phyloP scores from a whole-genome alignment of 2,888 invertebrate genomes.

The Cetonia aurata region DNA sequence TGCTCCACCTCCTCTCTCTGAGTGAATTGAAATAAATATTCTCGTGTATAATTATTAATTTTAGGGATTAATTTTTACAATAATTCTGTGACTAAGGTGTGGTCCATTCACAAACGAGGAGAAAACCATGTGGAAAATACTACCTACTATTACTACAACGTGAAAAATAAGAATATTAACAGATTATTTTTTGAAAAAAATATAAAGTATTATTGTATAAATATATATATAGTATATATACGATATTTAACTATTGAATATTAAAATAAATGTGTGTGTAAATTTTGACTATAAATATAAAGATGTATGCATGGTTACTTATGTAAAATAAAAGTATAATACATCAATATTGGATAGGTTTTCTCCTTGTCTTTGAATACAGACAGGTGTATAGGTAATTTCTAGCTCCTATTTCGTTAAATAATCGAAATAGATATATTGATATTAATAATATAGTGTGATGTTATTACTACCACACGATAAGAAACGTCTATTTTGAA shows the following conservation, averaged over 20 bases:
- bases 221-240: constrained; percentile 59
- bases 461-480: too few species aligned
- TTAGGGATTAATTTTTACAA: constrained; percentile 67
- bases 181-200: constrained; percentile 67
- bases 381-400: constrained; percentile 59
- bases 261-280: constrained; percentile 61
- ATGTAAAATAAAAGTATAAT: constrained; percentile 53
- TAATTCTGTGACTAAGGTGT: constrained; percentile 66
- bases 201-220: constrained; percentile 55
- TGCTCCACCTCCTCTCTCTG: not conserved
- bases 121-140: constrained; percentile 57
- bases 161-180: constrained; percentile 56
- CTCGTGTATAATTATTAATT: constrained; percentile 54
- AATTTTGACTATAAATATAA: constrained; percentile 59
- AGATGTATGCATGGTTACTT: constrained; percentile 64
- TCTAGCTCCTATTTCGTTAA: too few species aligned
- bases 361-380: constrained; percentile 67
- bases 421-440: constrained; percentile 14
- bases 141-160: constrained; percentile 52
- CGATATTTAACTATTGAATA: constrained; percentile 63
- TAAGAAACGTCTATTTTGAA: constrained; percentile 60
- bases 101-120: constrained; percentile 65
- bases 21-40: constrained; percentile 41
- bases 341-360: constrained; percentile 59
- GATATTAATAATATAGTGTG: constrained; percentile 49